A percentile compares a stretch with the other conserved stretches of the same genome.
Evolutionary conservation across 2,888 invertebrate genomes (phyloP).

Genomic region (Lepas anatifera): DNA sequence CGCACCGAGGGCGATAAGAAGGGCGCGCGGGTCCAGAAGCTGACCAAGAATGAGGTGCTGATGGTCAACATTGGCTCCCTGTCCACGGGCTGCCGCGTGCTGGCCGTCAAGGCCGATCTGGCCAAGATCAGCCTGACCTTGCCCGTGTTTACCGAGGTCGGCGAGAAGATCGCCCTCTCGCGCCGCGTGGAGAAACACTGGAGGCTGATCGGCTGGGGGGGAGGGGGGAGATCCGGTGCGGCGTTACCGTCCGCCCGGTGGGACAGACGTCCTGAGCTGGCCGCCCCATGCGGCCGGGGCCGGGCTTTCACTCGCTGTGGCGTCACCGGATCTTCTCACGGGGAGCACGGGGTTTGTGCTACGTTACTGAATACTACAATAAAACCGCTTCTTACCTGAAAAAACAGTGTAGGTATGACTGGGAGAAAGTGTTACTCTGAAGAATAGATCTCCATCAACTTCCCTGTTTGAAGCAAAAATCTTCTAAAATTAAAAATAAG

Average conservation of each 20-base stretch:
- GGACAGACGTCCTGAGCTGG: background rate
- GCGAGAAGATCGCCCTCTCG: slow-evolving; percentile 98
- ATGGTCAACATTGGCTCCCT: slow-evolving; percentile 98
- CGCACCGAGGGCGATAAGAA: slow-evolving; percentile 98
- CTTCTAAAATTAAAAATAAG: too few relatives aligned
- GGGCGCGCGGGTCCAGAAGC: slow-evolving; percentile 76
- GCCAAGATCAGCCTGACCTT: slow-evolving; percentile 93
- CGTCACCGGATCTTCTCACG: too few relatives aligned
- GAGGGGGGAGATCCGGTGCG: slow-evolving; percentile 95
- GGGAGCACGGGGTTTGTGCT: too few relatives aligned
- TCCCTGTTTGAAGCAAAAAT: too few relatives aligned
- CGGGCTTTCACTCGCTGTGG: too few relatives aligned
- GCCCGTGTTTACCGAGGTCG: slow-evolving; percentile 97
- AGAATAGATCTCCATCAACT: too few relatives aligned
- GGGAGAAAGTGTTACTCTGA: too few relatives aligned
- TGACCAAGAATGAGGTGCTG: slow-evolving; percentile 78
- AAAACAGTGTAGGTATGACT: too few relatives aligned
- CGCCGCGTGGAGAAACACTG: slow-evolving; percentile 98
- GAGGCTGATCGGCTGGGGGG: slow-evolving; percentile 99
- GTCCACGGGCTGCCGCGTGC: slow-evolving; percentile 91
- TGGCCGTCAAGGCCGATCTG: slow-evolving; percentile 90
- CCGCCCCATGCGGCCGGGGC: too few relatives aligned
- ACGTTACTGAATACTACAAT: too few relatives aligned
- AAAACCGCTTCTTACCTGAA: too few relatives aligned
- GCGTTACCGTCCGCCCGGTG: slow-evolving; percentile 80